These are phyloP conservation scores for Phocoena phocoena DNA, from an alignment of 2,113 vertebrate genomes.

Conservation along the genomic window DNA sequence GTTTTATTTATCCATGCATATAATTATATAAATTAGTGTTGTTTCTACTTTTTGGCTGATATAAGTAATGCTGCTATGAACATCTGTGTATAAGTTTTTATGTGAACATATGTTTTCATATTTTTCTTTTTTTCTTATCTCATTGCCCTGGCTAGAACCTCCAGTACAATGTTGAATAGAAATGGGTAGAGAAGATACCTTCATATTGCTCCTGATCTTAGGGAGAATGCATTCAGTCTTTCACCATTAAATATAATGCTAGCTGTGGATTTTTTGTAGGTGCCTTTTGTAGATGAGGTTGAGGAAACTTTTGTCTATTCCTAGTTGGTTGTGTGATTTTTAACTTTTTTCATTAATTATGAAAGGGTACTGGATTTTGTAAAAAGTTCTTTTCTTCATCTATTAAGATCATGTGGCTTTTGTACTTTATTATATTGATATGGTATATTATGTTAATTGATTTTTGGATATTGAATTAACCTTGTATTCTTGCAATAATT, in stretches of 20 bases:
- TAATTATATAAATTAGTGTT: neutral
- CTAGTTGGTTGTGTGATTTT: neutral
- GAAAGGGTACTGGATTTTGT: neutral
- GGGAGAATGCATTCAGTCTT: neutral
- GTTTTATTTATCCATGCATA: neutral
- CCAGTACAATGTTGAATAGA: neutral
- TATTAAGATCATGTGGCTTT: neutral
- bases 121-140: neutral
- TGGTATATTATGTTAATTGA: neutral
- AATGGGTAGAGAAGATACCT: neutral
- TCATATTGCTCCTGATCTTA: neutral
- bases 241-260: neutral
- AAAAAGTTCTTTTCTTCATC: neutral
- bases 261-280: neutral
- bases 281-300: neutral
- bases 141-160: neutral
- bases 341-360: neutral
- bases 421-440: neutral
- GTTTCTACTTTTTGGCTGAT: neutral
- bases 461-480: neutral
- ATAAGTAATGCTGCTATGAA: neutral
- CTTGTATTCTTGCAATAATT: neutral
- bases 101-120: neutral
- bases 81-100: neutral
- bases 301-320: neutral